Base-by-base conservation (phyloP, 2,113 vertebrate genomes). In the Spermophilus dauricus region DNA sequence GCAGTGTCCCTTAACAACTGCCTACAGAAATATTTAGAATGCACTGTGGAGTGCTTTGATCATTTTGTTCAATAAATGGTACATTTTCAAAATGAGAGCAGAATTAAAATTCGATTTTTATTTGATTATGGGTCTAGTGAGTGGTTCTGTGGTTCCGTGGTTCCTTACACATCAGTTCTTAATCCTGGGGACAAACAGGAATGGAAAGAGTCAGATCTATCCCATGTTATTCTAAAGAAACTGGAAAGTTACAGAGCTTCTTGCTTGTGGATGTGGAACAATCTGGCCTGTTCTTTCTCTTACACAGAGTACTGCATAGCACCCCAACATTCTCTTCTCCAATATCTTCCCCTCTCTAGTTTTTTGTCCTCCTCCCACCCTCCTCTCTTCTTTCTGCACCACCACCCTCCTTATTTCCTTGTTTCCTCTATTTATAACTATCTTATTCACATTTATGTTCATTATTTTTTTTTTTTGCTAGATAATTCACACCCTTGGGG, bases 401-500 rank as follows among this genome's bases (percentile, higher is more conserved):
- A 51, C 51, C 51, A 0, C 45, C 18, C 6, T 11, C 6, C 8
- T 63, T 7, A 20, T 26, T 86, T 11, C 9, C 39, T 82, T 73
- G 24, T 69, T 88, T 86, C n/a, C 34, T 91, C 86, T 92, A 30
- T 95, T 94, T 94, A 95, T 90, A 78, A 81, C 53, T 73, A 82
- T 69, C 85, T 93, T 37, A 39, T 82, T 93, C 53, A 82, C 67
- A 88, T 90, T 90, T 95, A 97, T 39, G 86, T 95, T 93, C 89
- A 85, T 67, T 84, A 72, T 34, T 81, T 95, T 96, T 95, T 95
- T 61, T 58, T 61, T 96, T 95, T 94, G 53, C 67, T 90, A 85
- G 76, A 83, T 94, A 96, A 96, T 96, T 92, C 76, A 89, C 56
- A 98, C 22, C n/a, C 45, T 90, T 97, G 93, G 48, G 28, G 65